Percentiles rank a stretch among this genome's conserved stretches.
These are phyloP conservation scores for Oryzias curvinotus DNA, from an alignment of 2,113 vertebrate genomes.

Conservation along the genomic window DNA sequence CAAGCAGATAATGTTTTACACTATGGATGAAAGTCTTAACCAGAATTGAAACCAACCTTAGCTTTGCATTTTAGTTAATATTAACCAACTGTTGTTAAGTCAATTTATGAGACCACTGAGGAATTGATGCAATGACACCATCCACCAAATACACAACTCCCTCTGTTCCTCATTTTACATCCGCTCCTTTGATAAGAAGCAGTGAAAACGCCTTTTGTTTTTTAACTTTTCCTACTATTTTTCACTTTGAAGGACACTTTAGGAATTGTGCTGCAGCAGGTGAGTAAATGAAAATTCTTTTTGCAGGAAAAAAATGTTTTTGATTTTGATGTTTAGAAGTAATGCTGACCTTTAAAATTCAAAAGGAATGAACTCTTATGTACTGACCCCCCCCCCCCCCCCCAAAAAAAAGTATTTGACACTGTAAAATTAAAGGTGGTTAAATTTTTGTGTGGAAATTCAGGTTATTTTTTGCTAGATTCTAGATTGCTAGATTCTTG, in stretches of 20 bases:
- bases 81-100: slow-evolving; percentile 6
- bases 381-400: too few relatives aligned
- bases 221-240: not conserved
- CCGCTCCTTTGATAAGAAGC: not conserved
- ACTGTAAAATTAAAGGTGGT: too few relatives aligned
- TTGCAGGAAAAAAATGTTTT: not conserved
- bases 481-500: too few relatives aligned
- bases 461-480: too few relatives aligned
- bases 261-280: not conserved
- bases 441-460: too few relatives aligned
- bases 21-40: not conserved
- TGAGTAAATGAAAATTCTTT: slow-evolving; percentile 21
- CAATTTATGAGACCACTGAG: not conserved
- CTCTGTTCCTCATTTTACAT: slow-evolving; percentile 1
- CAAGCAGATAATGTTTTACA: not conserved
- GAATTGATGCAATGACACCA: too few relatives aligned
- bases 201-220: not conserved
- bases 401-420: too few relatives aligned
- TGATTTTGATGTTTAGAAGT: not conserved
- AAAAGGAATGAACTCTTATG: too few relatives aligned
- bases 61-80: slow-evolving; percentile 47
- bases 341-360: not conserved
- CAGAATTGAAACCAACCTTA: not conserved
- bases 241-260: not conserved
- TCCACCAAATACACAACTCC: too few relatives aligned